Evolutionary conservation across 2,113 vertebrate genomes (phyloP), one percentile per base, ranked within the genome.

Genomic region (Festucalex cinctus): DNA sequence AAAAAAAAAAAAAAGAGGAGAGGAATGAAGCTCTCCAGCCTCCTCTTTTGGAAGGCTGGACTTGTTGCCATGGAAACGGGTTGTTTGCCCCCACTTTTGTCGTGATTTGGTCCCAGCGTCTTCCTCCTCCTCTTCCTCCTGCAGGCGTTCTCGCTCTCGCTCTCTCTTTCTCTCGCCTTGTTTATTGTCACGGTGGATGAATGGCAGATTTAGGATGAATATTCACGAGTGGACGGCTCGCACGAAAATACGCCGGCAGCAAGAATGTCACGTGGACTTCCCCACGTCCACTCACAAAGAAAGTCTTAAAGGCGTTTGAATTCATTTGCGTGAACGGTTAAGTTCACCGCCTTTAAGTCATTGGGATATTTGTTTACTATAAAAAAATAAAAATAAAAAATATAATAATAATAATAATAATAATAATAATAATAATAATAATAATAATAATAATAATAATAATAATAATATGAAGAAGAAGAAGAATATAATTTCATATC

Each of bases 21-120:
- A 51, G 14, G 17, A 63, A 65, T 83, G 79, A 84, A 82, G 69
- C 75, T 74, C 83, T 80, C 66, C 76, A 78, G 84, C 74, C 78
- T 44, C 73, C 77, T 83, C 76, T 71, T 53, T n/a, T 60, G 68
- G 86, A 74, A 88, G 91, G 91, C 89, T 83, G 91, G 85, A 86
- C 89, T 85, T 88, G 88, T 92, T 81, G 41, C 88, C 84, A 82
- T 86, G 83, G 90, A 69, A 63, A 91, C 85, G 75, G 70, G 73
- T 84, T 89, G 86, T 88, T 91, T 91, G 85, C 83, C 88, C 90
- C 85, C 85, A 83, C 56, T 83, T 75, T 83, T 67, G 71, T 70
- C 19, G 12, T 54, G 81, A 75, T 72, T 84, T 81, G 71, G 70
- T 73, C 74, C 64, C 71, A 32, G 3, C 22, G 43, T n/a, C 24